Evolutionary conservation across 1,140 invertebrate genomes (phyloP), one percentile per base, ranked within the genome.

Genomic region (Antheraea pernyi): DNA sequence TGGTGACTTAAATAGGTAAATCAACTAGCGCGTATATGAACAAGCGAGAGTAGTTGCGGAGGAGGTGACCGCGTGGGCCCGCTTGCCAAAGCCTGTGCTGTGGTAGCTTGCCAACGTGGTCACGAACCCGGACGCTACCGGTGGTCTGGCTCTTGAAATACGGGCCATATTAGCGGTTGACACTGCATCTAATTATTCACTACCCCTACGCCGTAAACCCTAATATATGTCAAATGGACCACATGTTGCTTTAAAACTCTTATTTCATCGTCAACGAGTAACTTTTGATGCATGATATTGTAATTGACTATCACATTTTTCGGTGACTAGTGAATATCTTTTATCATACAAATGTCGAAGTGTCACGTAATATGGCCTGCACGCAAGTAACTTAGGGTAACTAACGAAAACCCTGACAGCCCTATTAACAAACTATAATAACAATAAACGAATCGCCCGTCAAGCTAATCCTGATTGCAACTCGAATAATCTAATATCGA

Each of bases 401-500:
- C 86, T 84, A 87, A 89, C 73, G 70, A 86, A 86, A 89, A 81
- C 83, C 71, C 80, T 83, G 80, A 86, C 74, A 84, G 83, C 83
- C 78, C 75, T 85, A 84, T 80, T 67, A 87, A 88, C 77, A 85
- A 83, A 87, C 68, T 69, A 87, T 85, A 86, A 89, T 79, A 88
- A 90, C 74, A 87, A 88, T 79, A 90, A 90, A 89, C 83, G 86
- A 86, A 91, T 83, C 74, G 74, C 81, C 76, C 73, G 81, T 86
- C 84, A 87, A 87, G 80, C 88, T 91, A 91, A 85, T 84, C 83
- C 84, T 88, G 88, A 89, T 85, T 89, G 85, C 81, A 85, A 84
- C 82, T 86, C 87, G 79, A 89, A 88, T 85, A 88, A 86, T 91
- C 89, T 91, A 91, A 89, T 85, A 85, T 88, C 88, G 88, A 92